phyloP scores from a whole-genome alignment of 2,888 invertebrate species.

The Dolichomitus sp. region DNA sequence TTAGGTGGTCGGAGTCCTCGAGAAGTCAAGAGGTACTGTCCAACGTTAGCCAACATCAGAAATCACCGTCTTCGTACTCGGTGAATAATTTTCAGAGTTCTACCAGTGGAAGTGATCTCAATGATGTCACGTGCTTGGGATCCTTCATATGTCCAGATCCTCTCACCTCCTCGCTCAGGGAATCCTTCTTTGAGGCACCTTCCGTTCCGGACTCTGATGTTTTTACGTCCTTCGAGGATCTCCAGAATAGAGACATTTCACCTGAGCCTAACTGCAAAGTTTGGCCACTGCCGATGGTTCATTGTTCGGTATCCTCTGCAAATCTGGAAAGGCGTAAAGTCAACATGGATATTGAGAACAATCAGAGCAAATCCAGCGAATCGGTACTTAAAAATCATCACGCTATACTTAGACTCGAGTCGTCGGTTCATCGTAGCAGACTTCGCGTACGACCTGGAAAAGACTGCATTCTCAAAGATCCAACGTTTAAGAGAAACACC shows the following conservation, averaged over 20 bases:
- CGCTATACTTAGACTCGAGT: constrained; percentile 75
- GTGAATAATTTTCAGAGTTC: constrained; percentile 82
- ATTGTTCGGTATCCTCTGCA: constrained; percentile 78
- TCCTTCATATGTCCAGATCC: constrained; percentile 83
- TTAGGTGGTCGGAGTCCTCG: constrained; percentile 83
- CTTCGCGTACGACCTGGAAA: constrained; percentile 71
- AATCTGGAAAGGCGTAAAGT: constrained; percentile 72
- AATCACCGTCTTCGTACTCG: constrained; percentile 82
- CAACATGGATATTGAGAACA: constrained; percentile 61
- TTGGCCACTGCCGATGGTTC: constrained; percentile 57
- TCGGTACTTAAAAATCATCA: constrained; percentile 74
- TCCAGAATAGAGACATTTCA: constrained; percentile 71
- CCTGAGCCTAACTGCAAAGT: constrained; percentile 42
- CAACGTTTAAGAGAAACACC: constrained; percentile 67
- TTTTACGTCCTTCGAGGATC: constrained; percentile 82
- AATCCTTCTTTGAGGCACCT: constrained; percentile 81
- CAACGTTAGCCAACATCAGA: constrained; percentile 75
- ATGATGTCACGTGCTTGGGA: constrained; percentile 80
- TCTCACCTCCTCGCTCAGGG: constrained; percentile 80
- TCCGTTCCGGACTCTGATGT: constrained; percentile 82
- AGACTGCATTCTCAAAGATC: constrained; percentile 73
- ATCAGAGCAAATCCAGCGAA: constrained; percentile 81
- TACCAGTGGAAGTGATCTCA: constrained; percentile 81
- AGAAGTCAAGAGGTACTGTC: constrained; percentile 82
- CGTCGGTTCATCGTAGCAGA: constrained; percentile 75